A percentile compares a stretch with the other conserved stretches of the same genome.
Evolutionary conservation across 2,113 vertebrate genomes (phyloP).

Genomic region (Lepidothrix coronata): DNA sequence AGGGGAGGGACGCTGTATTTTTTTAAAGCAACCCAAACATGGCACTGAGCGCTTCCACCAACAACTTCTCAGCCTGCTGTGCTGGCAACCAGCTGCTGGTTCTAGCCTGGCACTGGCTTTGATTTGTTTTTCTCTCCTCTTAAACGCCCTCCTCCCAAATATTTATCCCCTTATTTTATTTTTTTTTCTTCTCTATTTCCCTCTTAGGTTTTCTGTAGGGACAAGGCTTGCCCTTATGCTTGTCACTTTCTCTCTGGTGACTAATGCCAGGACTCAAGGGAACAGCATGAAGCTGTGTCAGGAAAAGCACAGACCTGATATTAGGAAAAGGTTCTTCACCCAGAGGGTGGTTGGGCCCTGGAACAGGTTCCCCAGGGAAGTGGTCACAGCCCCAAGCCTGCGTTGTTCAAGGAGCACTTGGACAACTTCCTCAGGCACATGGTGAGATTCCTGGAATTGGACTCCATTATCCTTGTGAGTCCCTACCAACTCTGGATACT

Average conservation of each 20-base stretch:
- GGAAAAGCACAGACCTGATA: too few relatives aligned
- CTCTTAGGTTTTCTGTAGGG: neutral
- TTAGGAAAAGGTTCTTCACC: neutral
- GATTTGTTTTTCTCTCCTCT: conserved; percentile 16
- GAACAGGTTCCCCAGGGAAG: neutral
- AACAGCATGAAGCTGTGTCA: neutral
- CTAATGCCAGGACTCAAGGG: neutral
- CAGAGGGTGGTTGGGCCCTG: too few relatives aligned
- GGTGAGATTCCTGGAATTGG: neutral
- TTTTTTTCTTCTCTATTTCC: neutral
- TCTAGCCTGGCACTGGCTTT: conserved; percentile 10
- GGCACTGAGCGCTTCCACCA: neutral
- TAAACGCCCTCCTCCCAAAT: neutral
- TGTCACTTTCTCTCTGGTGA: neutral
- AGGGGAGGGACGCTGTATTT: neutral
- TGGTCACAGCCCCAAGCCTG: neutral
- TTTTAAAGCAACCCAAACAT: conserved; percentile 8
- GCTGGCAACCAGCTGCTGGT: neutral
- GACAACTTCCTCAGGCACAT: neutral
- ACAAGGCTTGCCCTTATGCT: neutral
- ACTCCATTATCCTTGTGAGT: too few relatives aligned
- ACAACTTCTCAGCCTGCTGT: conserved; percentile 9
- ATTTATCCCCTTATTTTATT: neutral
- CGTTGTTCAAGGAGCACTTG: neutral
- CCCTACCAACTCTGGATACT: neutral